These are phyloP conservation scores for Phasia obesa DNA, from an alignment of 2,888 invertebrate genomes.

Conservation along the genomic window DNA sequence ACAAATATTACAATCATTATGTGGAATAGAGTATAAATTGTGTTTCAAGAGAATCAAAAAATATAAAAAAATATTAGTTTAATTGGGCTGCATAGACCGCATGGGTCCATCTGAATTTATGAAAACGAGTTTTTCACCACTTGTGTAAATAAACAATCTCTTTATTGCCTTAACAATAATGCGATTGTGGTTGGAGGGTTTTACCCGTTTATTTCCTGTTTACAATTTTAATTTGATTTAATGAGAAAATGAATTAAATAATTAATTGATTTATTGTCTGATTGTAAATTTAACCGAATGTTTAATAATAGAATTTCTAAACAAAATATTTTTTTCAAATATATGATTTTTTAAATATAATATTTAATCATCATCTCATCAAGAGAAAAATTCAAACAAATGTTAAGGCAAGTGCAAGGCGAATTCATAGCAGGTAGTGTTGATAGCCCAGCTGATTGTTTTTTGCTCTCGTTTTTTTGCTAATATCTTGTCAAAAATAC, in stretches of 20 bases:
- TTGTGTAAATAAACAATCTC: slow-evolving; percentile 67
- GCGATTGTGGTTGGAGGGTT: slow-evolving; percentile 36
- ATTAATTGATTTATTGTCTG: not conserved
- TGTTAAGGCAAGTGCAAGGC: too few species aligned
- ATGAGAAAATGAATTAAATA: slow-evolving; percentile 35
- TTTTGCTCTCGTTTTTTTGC: too few species aligned
- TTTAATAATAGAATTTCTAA: too few species aligned
- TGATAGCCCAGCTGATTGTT: too few species aligned
- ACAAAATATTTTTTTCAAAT: not conserved
- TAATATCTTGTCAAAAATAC: too few species aligned
- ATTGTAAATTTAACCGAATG: too few species aligned
- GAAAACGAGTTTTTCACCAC: slow-evolving; percentile 55
- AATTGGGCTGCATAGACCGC: slow-evolving; percentile 43
- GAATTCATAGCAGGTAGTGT: too few species aligned
- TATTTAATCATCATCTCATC: not conserved
- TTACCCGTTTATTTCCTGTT: slow-evolving; percentile 61
- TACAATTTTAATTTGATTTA: slow-evolving; percentile 39
- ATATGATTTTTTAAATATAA: not conserved
- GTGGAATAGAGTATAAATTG: not conserved
- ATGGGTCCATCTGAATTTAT: slow-evolving; percentile 49
- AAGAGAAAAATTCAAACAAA: too few species aligned
- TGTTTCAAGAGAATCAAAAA: not conserved
- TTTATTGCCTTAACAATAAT: slow-evolving; percentile 63
- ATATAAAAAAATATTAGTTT: slow-evolving; percentile 32
- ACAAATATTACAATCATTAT: slow-evolving; percentile 51